Conservation (phyloP, 2,113 vertebrate species). For the Tapirus terrestris region DNA sequence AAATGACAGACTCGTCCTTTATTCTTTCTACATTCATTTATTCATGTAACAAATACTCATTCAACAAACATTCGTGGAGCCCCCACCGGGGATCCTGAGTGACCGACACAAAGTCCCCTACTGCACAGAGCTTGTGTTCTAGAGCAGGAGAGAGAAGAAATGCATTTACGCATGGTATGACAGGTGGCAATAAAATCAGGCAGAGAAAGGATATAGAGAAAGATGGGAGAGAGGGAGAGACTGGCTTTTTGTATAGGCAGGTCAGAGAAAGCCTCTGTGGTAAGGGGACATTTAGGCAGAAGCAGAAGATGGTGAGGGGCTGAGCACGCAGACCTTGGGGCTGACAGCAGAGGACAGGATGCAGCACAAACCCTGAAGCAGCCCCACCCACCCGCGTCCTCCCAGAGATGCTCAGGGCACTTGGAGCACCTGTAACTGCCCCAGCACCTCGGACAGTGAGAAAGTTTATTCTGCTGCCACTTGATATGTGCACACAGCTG, state of each 20-base stretch:
- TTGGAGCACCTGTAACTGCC: fast-evolving
- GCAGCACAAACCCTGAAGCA: fast-evolving
- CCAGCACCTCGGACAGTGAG: neutral
- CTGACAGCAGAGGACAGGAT: too few relatives aligned
- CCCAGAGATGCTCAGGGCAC: neutral
- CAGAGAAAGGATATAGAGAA: neutral
- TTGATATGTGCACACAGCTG: fast-evolving
- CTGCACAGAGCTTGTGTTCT: neutral
- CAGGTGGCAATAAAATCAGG: too few relatives aligned
- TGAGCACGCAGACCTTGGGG: neutral
- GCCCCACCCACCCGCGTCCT: fast-evolving
- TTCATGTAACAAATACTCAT: neutral
- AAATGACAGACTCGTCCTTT: neutral
- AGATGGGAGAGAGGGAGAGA: neutral
- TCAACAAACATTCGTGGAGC: neutral
- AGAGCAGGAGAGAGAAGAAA: neutral
- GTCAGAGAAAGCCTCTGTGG: neutral
- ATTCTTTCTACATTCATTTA: neutral
- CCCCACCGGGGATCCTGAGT: neutral
- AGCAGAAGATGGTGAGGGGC: neutral
- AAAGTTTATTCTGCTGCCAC: neutral
- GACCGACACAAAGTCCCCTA: neutral
- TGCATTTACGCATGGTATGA: neutral
- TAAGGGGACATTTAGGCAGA: neutral
- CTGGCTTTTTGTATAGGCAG: neutral